phyloP scores from a whole-genome alignment of 2,797 vertebrate genomes.

The Cygnus olor region DNA sequence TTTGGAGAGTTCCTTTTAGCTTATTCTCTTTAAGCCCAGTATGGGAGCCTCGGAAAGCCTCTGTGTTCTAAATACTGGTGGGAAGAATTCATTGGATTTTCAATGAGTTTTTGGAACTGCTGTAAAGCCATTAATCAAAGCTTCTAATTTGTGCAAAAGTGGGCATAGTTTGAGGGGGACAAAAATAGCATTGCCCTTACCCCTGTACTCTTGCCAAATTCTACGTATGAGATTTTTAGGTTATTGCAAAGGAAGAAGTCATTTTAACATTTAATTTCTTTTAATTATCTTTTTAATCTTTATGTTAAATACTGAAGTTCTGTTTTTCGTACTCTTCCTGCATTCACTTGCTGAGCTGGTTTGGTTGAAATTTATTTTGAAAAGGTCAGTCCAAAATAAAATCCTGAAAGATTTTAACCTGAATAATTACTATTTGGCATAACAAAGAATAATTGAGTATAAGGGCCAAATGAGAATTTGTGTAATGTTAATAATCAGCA shows the following conservation, averaged over 20 bases:
- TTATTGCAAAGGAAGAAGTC: not conserved
- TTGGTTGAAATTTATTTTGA: not conserved
- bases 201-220: not conserved
- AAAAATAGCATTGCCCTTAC: not conserved
- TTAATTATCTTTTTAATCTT: no score
- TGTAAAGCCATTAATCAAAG: not conserved
- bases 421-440: not conserved
- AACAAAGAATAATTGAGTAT: not conserved
- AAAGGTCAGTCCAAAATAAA: not conserved
- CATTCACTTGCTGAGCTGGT: not conserved
- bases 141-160: not conserved
- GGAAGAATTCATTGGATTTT: not conserved
- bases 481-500: not conserved
- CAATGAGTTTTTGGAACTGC: not conserved
- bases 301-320: not conserved
- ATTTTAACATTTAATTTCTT: not conserved
- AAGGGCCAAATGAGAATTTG: not conserved
- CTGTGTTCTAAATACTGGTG: not conserved
- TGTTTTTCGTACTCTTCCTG: not conserved
- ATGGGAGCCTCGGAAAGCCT: not conserved
- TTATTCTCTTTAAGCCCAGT: not conserved
- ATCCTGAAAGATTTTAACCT: not conserved
- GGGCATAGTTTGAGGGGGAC: not conserved
- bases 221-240: not conserved
- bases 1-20: not conserved